Conservation (phyloP, 2,888 invertebrate genomes). For the Erpobdella octoculata region DNA sequence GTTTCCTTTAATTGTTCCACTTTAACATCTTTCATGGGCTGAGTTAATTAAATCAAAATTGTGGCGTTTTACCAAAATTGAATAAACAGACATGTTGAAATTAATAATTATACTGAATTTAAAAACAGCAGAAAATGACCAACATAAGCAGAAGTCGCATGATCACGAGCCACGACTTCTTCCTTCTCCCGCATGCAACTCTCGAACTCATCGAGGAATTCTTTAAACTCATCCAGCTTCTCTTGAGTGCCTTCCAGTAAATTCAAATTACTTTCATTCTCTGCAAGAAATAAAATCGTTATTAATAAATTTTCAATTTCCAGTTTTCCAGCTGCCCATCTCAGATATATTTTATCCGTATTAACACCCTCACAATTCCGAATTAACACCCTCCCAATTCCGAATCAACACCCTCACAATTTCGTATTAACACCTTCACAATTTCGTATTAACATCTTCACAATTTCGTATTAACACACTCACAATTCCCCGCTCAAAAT, state of each 20-base stretch:
- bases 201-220: constrained; percentile 71
- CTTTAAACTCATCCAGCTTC: constrained; percentile 82
- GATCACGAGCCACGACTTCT: constrained; percentile 68
- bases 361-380: too few species aligned
- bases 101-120: too few species aligned
- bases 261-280: constrained; percentile 6
- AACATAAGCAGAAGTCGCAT: background rate
- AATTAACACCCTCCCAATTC: too few species aligned
- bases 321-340: background rate
- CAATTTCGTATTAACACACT: too few species aligned
- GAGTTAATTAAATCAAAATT: background rate
- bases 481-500: too few species aligned
- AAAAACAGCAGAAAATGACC: background rate
- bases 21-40: background rate
- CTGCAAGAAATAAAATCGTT: background rate
- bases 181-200: constrained; percentile 87
- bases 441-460: too few species aligned
- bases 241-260: constrained; percentile 57
- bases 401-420: too few species aligned
- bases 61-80: background rate
- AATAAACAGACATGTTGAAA: background rate
- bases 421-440: too few species aligned
- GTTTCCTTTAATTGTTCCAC: background rate
- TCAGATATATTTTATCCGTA: too few species aligned
- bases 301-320: background rate